Base-by-base conservation (phyloP, 2,113 vertebrate species). In the Pygoscelis antarcticus region DNA sequence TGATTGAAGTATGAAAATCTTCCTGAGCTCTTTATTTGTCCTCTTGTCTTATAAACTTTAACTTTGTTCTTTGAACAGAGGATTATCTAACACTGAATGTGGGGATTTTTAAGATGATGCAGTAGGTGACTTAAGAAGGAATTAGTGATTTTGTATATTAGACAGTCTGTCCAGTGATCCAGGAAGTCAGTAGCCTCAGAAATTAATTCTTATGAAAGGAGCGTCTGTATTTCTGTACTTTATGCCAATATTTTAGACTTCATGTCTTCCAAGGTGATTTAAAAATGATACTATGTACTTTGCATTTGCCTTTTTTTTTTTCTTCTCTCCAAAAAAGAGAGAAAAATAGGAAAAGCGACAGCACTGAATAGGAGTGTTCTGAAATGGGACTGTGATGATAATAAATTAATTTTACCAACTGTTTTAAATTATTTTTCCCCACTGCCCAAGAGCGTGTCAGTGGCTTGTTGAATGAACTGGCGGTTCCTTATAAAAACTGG, bases 1-100 rank as follows among this genome's bases (percentile, higher is more conserved):
- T 93, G 87, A 76, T 61, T 94, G 49, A 93, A 57, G 8, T 87
- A n/a, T 51, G 69, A 84, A 93, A 89, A 87, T 92, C 58, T 76
- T 71, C 55, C 90, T 60, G 17, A 89, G 71, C n/a, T 81, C 61
- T 77, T 81, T 90, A 44, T 90, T 96, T 89, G 42, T 82, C 30
- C n/a, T 94, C 38, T 51, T 75, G 23, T 51, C 36, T 61, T 71
- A 21, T 4, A 46, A 88, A 61, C 40, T 71, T 74, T 2, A n/a
- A 61, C 36, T 82, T 58, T 60, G 26, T 68, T 91, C 47, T 82
- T 87, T 76, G 62, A 62, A 38, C 40, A 80, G 62, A 70, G 26
- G 22, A 46, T 57, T 88, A 40, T 61, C 36, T 47, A 69, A 20
- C 22, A 44, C 25, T 80, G 22, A n/a, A n/a, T 42, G 14, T 71